Evolutionary conservation across 1,140 invertebrate genomes (phyloP), one percentile per base, ranked within the genome.

Genomic region (Trypoxylus dichotomus): DNA sequence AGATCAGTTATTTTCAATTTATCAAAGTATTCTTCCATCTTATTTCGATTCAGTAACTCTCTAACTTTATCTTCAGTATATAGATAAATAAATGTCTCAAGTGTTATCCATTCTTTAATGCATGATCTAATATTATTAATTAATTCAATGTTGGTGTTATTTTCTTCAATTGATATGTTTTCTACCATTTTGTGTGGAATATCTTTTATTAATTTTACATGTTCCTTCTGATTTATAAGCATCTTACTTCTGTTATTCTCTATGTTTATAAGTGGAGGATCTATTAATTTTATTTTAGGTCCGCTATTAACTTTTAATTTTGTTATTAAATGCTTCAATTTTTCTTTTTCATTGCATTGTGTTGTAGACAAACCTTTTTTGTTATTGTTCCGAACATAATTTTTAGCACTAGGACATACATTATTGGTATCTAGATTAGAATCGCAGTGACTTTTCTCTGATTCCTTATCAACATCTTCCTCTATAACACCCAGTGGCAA

Each of bases 91-190:
- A 89, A 82, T 2, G 89, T 88, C 74, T 91, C 90, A 21, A 91
- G 79, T n/a, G 88, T 89, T 78, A 91, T 87, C 90, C 90, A 91
- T 83, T 90, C 88, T 15, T 87, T 84, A 25, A 91, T 78, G 83
- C 86, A 88, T 89, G 88, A 82, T 89, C 89, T 76, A 79, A 29
- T 47, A 47, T 42, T 75, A 29, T n/a, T 74, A 29, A 76, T 41
- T 32, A 43, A 15, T 73, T 73, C 75, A 29, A 24, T 0, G 74
- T 76, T 68, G 32, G 27, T 29, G 13, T 21, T 63, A 25, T 7
- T 8, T 37, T 37, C 32, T 8, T 37, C 2, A 8, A 2, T 74
- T 1, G 42, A 60, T 37, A 42, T 47, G 5, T 47, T 63, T 24
- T 60, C 60, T 24, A 13, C 1, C 19, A 24, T 11, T 29, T 10